phyloP scores from a whole-genome alignment of 2,888 invertebrate species.

The Dendrolimus houi region DNA sequence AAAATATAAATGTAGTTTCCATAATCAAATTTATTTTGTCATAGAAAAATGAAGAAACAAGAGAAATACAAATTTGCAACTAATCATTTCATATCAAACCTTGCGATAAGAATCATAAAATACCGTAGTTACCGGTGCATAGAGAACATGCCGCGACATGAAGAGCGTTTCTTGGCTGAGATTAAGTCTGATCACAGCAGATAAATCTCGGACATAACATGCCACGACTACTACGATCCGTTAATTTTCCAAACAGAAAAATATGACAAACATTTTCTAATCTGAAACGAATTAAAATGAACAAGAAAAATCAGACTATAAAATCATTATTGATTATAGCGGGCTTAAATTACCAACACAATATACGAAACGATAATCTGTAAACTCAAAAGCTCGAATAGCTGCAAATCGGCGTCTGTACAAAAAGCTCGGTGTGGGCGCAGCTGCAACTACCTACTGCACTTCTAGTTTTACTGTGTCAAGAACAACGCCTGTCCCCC shows the following conservation, averaged over 20 bases:
- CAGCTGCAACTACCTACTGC: slow-evolving; percentile 74
- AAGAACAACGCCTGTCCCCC: slow-evolving; percentile 72
- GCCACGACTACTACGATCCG: slow-evolving; percentile 8
- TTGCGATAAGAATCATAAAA: slow-evolving; percentile 43
- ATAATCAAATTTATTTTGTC: too few species aligned
- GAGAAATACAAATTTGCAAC: too few species aligned
- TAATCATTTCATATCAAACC: too few species aligned
- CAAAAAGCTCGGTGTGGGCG: slow-evolving; percentile 71
- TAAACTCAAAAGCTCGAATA: neutral
- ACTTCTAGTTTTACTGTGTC: slow-evolving; percentile 76
- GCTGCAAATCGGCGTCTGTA: slow-evolving; percentile 12
- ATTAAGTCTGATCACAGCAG: slow-evolving; percentile 43
- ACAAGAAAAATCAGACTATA: too few species aligned
- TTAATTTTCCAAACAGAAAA: too few species aligned
- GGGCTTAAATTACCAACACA: too few species aligned
- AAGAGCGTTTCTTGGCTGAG: slow-evolving; percentile 54
- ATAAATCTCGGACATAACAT: slow-evolving; percentile 40
- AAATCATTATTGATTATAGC: too few species aligned
- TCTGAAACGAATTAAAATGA: too few species aligned
- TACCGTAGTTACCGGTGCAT: slow-evolving; percentile 24
- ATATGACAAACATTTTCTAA: too few species aligned
- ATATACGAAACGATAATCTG: too few species aligned
- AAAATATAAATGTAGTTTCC: too few species aligned
- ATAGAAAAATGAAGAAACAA: too few species aligned
- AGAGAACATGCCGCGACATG: slow-evolving; percentile 48